Evolutionary conservation across 2,113 vertebrate species (phyloP).

Genomic region (Hyperoodon ampullatus): DNA sequence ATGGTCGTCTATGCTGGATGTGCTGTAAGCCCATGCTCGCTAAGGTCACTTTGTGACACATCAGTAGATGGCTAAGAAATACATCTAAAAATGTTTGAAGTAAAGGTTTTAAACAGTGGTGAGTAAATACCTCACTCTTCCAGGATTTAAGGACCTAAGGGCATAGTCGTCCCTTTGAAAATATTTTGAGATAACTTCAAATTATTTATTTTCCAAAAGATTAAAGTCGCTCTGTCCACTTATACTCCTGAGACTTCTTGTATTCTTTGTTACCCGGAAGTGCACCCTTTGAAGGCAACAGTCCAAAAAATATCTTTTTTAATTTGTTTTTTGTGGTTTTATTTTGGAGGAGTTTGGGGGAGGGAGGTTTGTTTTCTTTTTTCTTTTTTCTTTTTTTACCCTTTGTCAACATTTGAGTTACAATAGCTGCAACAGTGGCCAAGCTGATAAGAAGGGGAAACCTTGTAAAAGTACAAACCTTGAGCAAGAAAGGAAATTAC

Average conservation of each 20-base stretch:
- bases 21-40: fast-evolving
- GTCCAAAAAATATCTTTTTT: neutral
- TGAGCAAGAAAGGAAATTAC: conserved; percentile 51
- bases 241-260: neutral
- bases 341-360: conserved; percentile 44
- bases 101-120: neutral
- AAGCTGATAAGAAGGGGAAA: conserved; percentile 71
- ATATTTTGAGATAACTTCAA: neutral
- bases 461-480: conserved; percentile 29
- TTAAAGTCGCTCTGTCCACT: neutral
- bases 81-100: neutral
- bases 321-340: conserved; percentile 60
- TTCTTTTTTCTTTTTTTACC: neutral
- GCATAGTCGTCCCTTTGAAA: neutral
- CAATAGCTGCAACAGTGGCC: conserved; percentile 51
- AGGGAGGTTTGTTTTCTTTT: neutral
- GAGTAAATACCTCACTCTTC: neutral
- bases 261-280: neutral
- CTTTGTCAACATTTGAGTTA: conserved; percentile 56
- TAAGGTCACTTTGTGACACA: fast-evolving
- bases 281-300: neutral
- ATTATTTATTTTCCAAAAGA: conserved; percentile 31
- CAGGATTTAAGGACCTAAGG: neutral
- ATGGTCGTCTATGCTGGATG: fast-evolving
- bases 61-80: neutral